Conservation (phyloP, 2,888 invertebrate species). For the Eilema griseolum region DNA sequence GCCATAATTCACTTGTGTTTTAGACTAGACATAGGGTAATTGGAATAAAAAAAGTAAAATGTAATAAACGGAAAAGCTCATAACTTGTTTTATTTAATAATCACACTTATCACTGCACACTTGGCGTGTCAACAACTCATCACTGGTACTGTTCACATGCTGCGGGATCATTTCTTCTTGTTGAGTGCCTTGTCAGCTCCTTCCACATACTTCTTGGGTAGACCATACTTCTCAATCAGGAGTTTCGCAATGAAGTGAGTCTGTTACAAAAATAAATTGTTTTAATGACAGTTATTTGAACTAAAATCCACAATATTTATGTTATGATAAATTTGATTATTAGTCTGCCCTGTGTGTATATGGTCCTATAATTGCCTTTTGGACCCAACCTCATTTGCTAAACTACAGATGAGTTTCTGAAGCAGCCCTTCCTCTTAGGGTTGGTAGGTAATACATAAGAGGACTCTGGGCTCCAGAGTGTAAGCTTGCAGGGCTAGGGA, state of each 20-base stretch:
- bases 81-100: slow-evolving; percentile 45
- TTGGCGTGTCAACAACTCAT: slow-evolving; percentile 31
- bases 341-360: no score
- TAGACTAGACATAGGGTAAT: slow-evolving; percentile 31
- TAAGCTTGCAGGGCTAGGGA: no score
- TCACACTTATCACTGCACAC: slow-evolving; percentile 45
- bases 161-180: slow-evolving; percentile 81
- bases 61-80: slow-evolving; percentile 44
- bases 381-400: no score
- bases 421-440: no score
- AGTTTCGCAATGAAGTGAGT: slow-evolving; percentile 81
- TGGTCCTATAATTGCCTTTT: no score
- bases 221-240: slow-evolving; percentile 91
- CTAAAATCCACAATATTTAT: no score
- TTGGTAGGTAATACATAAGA: no score
- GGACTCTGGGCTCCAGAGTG: no score
- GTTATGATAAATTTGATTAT: no score
- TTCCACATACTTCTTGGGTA: slow-evolving; percentile 91
- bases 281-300: background rate
- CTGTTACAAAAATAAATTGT: slow-evolving; percentile 61
- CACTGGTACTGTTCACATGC: slow-evolving; percentile 30
- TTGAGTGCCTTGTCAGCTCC: slow-evolving; percentile 93
- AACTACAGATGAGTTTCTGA: no score
- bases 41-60: slow-evolving; percentile 37
- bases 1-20: slow-evolving; percentile 35